A percentile compares a stretch with the other conserved stretches of the same genome.
phyloP scores from a whole-genome alignment of 2,888 invertebrate genomes.

The Schizaphis graminum region DNA sequence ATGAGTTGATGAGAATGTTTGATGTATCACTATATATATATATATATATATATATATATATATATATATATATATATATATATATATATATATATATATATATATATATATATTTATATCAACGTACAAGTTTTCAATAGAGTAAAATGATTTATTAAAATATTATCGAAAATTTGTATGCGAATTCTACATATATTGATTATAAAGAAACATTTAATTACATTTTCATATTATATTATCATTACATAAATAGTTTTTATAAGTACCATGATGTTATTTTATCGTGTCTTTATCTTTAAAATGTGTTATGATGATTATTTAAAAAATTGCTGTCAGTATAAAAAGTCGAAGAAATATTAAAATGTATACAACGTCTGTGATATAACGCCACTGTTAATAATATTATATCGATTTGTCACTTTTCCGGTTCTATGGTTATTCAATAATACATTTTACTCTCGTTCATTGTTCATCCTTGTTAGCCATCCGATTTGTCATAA shows the following conservation, averaged over 20 bases:
- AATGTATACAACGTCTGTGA: not conserved
- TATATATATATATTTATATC: not conserved
- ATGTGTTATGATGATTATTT: not conserved
- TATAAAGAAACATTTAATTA: not conserved
- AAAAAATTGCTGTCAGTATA: not conserved
- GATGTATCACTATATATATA: not conserved
- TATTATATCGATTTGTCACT: not conserved
- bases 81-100: not conserved
- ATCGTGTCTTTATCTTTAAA: not conserved
- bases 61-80: not conserved
- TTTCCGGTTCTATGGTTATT: not conserved
- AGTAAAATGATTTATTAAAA: not conserved
- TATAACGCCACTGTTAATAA: not conserved
- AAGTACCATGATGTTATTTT: not conserved
- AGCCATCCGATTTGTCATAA: not conserved
- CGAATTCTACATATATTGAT: not conserved
- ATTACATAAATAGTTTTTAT: not conserved
- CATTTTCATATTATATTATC: not conserved
- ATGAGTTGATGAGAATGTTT: not conserved
- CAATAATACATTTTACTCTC: not conserved
- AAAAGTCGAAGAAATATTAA: not conserved
- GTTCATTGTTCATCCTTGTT: not conserved
- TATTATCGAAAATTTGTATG: not conserved
- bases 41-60: not conserved
- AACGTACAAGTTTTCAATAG: not conserved